Evolutionary conservation across 2,113 vertebrate species (phyloP), one percentile per base, ranked within the genome.

Genomic region (Azemiops feae): DNA sequence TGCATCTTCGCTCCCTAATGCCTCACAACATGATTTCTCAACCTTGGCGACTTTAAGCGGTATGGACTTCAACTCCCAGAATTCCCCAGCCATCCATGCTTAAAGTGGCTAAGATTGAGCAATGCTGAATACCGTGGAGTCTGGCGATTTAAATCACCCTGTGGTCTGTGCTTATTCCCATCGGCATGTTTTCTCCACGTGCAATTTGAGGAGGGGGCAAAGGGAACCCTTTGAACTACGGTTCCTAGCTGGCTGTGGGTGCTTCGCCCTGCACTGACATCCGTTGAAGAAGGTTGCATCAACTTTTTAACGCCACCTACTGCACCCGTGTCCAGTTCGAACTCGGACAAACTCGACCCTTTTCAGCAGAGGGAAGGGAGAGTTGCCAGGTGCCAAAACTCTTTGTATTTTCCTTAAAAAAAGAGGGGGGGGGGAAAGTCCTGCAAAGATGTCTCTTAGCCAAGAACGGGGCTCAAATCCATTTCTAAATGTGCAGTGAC

Each of bases 171-270:
- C 34, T 81, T 22, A 3, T 20, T 81, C 6, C 22, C 34, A 43
- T 43, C 1, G 0, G 74, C 34, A 20, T 2, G 18, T 22, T 16
- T 39, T 39, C 3, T 9, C 34, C 18, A 0, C 0, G 34, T 8
- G 74, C 7, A 3, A 10, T 81, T 22, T 22, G 74, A 16, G 74
- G 1, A 81, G n/a, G 74, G 74, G 74, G n/a, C 34, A 20, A 34
- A 5, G 64, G 69, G 69, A 74, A n/a, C 69, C 69, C 14, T 34
- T 16, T 5, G n/a, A 20, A 10, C 34, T 9, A 34, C 74, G 22
- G 7, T 81, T 43, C 34, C 34, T 34, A 43, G 74, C 34, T 5
- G 5, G 69, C 5, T 6, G 64, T 7, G n/a, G 69, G 69, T 39
- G 2, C 5, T 20, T 7, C 0, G 1, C n/a, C 69, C 30, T 60